Evolutionary conservation across 1,140 invertebrate genomes (phyloP), one percentile per base, ranked within the genome.

Genomic region (Pantala flavescens): DNA sequence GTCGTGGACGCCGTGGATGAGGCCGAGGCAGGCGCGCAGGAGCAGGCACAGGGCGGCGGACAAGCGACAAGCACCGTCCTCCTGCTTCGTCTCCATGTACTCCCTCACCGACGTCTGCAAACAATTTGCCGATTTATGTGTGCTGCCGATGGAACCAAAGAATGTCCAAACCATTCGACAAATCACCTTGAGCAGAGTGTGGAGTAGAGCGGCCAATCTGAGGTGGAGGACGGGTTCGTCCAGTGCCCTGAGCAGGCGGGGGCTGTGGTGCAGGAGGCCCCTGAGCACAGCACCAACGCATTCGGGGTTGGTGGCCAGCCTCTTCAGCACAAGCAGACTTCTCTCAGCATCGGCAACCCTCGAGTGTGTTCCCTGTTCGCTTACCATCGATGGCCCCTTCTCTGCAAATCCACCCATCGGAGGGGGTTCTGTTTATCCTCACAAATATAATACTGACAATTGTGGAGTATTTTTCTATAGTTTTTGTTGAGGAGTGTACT

Each of bases 231-330:
- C 76, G 0, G 81, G 79, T 42, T 84, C 83, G 74, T 85, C 84
- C 23, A 83, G 80, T 19, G 86, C 78, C 3, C 81, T 79, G 1
- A 88, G 81, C 10, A 88, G 80, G 36, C 81, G 80, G n/a, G 82
- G 79, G 75, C 86, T 84, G 76, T 85, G 84, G 11, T 80, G 78
- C 0, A 84, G 80, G 21, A 88, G 80, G 11, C 84, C 83, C 23
- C 84, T 81, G 73, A 88, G 79, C 70, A 89, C 82, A 19, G 83
- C 81, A 7, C 86, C 84, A 12, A 88, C 80, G 76, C 88, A 89
- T 80, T 89, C 88, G n/a, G 85, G 82, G 79, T 89, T 90, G 24
- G 79, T 78, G 7, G 87, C 85, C 82, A 90, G 86, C 75, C 86
- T 84, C 71, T 83, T 83, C 36, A 88, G 79, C 0, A 85, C 83